These are phyloP conservation scores for Campodea augens DNA, from an alignment of 1,140 invertebrate genomes.

Conservation along the genomic window DNA sequence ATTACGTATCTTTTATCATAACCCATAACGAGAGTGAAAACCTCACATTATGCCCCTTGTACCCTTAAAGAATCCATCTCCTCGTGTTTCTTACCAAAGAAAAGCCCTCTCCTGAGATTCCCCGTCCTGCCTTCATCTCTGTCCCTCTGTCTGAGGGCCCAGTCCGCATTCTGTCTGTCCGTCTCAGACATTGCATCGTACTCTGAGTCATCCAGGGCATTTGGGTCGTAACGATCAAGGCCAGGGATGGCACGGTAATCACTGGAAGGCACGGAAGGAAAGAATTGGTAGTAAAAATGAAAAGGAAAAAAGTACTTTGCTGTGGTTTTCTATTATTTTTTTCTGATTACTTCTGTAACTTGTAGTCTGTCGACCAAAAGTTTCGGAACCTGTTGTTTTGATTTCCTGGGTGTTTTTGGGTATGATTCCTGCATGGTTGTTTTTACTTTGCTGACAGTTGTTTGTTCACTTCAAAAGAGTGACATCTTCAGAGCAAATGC, in stretches of 20 bases:
- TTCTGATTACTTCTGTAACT: conserved; percentile 6
- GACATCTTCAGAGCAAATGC: too few species aligned
- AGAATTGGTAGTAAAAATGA: conserved; percentile 5
- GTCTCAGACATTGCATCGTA: conserved; percentile 69
- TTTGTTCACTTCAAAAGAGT: too few species aligned
- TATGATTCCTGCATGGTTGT: too few species aligned
- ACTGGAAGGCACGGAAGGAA: conserved; percentile 28
- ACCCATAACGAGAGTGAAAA: too few species aligned
- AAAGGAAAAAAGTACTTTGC: conserved; percentile 8
- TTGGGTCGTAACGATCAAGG: conserved; percentile 77
- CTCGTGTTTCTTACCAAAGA: conserved; percentile 33
- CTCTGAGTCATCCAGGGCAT: conserved; percentile 73
- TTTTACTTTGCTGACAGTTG: too few species aligned
- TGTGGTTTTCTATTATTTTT: neutral
- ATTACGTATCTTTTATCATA: too few species aligned
- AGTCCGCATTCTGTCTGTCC: conserved; percentile 72
- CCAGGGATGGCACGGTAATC: conserved; percentile 94
- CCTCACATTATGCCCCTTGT: too few species aligned
- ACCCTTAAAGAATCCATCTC: too few species aligned
- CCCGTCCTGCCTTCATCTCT: conserved; percentile 58
- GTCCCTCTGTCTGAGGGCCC: conserved; percentile 67
- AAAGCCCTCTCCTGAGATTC: conserved; percentile 43
- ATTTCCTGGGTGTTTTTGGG: neutral
- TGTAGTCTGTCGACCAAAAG: conserved; percentile 5
- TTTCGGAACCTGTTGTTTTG: neutral